These are phyloP conservation scores for Hydra vulgaris DNA, from an alignment of 30 jellyfish, hydroid and myxozoan species.

Conservation along the genomic window DNA sequence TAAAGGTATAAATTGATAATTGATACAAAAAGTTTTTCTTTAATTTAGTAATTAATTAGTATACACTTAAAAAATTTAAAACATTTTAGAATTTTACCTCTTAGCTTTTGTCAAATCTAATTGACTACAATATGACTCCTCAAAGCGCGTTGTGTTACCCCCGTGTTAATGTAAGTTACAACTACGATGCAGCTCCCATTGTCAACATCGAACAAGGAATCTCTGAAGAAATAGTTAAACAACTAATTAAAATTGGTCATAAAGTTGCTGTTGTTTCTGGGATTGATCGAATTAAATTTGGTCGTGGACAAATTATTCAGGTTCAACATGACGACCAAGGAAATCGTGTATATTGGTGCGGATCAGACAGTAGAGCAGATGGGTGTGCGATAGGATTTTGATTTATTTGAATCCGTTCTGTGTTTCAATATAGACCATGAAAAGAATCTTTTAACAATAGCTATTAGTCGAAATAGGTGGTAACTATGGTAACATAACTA, in stretches of 20 bases:
- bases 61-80: too few species aligned
- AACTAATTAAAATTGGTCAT: slow-evolving; percentile 59
- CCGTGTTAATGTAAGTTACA: slow-evolving; percentile 48
- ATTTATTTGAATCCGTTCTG: too few species aligned
- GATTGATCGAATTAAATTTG: slow-evolving; percentile 48
- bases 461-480: too few species aligned
- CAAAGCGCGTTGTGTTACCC: slow-evolving; percentile 71
- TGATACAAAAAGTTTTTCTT: too few species aligned
- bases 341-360: slow-evolving; percentile 63
- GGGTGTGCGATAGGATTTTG: slow-evolving; percentile 83
- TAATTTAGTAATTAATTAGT: too few species aligned
- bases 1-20: too few species aligned
- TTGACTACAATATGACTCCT: slow-evolving; percentile 77
- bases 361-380: slow-evolving; percentile 87
- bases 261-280: slow-evolving; percentile 40
- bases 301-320: slow-evolving; percentile 66
- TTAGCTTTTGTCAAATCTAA: slow-evolving; percentile 74
- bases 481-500: too few species aligned
- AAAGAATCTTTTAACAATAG: too few species aligned
- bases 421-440: too few species aligned
- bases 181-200: slow-evolving; percentile 32
- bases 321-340: slow-evolving; percentile 29
- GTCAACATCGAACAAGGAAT: slow-evolving; percentile 60
- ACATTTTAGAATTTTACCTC: not conserved
- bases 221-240: slow-evolving; percentile 51